Percentiles rank a stretch among this genome's conserved stretches.
Conservation (phyloP, 1,140 invertebrate genomes). For the Drosophila punjabiensis region DNA sequence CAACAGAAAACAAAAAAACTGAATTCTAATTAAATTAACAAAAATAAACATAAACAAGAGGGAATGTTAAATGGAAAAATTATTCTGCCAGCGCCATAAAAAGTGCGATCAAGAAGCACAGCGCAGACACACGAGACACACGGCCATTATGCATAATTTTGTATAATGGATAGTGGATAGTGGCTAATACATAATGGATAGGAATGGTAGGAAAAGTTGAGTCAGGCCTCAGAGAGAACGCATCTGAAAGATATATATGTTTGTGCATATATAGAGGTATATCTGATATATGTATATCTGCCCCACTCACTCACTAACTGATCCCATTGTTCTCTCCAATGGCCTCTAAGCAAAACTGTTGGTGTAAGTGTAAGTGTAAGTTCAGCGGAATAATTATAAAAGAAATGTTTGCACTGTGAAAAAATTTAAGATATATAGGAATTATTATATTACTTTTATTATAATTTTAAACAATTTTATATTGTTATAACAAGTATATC, state of each 20-base stretch:
- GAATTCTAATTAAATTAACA: constrained; percentile 77
- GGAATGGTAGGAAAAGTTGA: constrained; percentile 51
- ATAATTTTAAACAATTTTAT: too few relatives aligned
- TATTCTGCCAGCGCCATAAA: constrained; percentile 71
- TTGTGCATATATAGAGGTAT: not conserved
- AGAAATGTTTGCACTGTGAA: constrained; percentile 7
- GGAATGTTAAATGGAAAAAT: constrained; percentile 66
- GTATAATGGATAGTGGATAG: constrained; percentile 25
- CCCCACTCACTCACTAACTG: constrained; percentile 35
- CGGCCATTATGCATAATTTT: constrained; percentile 37
- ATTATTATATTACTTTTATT: too few relatives aligned
- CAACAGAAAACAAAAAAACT: constrained; percentile 8
- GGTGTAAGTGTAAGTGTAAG: constrained; percentile 43
- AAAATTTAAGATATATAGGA: not conserved
- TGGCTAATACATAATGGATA: constrained; percentile 41
- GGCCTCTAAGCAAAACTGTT: constrained; percentile 58
- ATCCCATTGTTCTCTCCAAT: constrained; percentile 46
- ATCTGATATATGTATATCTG: constrained; percentile 21
- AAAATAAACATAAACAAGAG: constrained; percentile 69
- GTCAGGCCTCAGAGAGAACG: constrained; percentile 29
- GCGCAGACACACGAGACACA: constrained; percentile 48
- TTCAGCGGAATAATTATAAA: constrained; percentile 35
- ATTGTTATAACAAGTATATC: too few relatives aligned
- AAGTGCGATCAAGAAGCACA: constrained; percentile 69
- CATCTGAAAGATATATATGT: constrained; percentile 19